These are phyloP conservation scores for Malaclemys terrapin DNA, from an alignment of 2,113 vertebrate genomes.

Conservation along the genomic window DNA sequence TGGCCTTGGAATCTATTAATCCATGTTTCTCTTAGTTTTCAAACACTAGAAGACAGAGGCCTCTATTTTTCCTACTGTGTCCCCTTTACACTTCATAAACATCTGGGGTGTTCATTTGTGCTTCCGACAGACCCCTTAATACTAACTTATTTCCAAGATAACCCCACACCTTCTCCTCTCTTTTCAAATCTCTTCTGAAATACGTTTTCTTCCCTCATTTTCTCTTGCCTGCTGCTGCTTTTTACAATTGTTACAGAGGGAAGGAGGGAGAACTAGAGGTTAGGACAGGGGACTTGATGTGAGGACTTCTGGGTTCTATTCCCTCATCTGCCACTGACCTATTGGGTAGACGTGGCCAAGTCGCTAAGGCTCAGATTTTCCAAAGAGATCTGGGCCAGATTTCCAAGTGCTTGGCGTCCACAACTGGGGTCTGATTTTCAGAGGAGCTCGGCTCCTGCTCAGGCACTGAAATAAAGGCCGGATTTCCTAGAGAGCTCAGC, in stretches of 20 bases:
- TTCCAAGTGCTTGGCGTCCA: background rate
- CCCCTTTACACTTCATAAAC: background rate
- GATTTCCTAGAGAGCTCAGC: background rate
- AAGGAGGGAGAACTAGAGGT: background rate
- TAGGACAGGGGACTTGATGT: background rate
- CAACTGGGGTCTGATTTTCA: background rate
- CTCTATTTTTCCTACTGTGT: background rate
- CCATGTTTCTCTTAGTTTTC: background rate
- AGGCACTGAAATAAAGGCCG: too few relatives aligned
- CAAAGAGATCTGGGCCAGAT: background rate
- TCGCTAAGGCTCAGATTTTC: background rate
- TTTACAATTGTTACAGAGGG: too few relatives aligned
- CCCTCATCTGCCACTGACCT: too few relatives aligned
- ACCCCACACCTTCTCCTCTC: too few relatives aligned
- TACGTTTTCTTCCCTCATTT: background rate
- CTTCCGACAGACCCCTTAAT: background rate
- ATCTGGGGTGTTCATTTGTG: background rate
- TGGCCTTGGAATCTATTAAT: too few relatives aligned
- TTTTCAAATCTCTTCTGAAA: too few relatives aligned
- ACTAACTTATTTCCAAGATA: background rate
- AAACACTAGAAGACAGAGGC: background rate
- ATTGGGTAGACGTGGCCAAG: background rate
- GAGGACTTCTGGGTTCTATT: background rate
- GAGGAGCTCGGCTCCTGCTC: too few relatives aligned
- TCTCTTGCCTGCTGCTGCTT: background rate